phyloP scores from a whole-genome alignment of 1,140 invertebrate species.

The Uloborus diversus region DNA sequence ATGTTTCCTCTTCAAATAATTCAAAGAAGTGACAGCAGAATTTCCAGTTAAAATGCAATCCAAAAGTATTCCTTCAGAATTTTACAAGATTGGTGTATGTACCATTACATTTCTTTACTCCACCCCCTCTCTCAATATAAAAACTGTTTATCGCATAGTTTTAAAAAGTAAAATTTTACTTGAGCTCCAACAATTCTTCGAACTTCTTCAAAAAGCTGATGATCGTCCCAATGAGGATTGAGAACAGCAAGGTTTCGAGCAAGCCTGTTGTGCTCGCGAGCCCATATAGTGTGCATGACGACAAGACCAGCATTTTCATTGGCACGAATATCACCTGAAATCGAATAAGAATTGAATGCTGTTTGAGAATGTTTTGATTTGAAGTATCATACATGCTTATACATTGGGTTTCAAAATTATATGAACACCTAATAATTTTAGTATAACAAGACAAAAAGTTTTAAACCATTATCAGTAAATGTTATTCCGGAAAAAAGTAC shows the following conservation, averaged over 20 bases:
- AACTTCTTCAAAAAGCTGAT: slow-evolving; percentile 68
- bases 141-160: background rate
- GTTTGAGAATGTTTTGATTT: background rate
- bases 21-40: too few relatives aligned
- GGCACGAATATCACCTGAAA: slow-evolving; percentile 71
- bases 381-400: background rate
- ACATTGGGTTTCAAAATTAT: too few relatives aligned
- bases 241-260: slow-evolving; percentile 58
- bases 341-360: background rate
- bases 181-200: slow-evolving; percentile 70
- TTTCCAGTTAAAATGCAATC: background rate
- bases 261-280: slow-evolving; percentile 63
- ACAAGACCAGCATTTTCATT: slow-evolving; percentile 75
- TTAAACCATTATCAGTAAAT: too few relatives aligned
- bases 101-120: too few relatives aligned
- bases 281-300: slow-evolving; percentile 67
- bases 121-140: too few relatives aligned
- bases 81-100: too few relatives aligned
- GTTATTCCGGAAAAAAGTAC: too few relatives aligned
- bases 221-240: slow-evolving; percentile 64
- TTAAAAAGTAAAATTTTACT: slow-evolving; percentile 63
- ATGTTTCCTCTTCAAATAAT: too few relatives aligned
- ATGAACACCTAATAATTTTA: too few relatives aligned
- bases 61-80: too few relatives aligned
- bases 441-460: too few relatives aligned